phyloP scores from a whole-genome alignment of 1,140 invertebrate genomes.

The Diprion similis region DNA sequence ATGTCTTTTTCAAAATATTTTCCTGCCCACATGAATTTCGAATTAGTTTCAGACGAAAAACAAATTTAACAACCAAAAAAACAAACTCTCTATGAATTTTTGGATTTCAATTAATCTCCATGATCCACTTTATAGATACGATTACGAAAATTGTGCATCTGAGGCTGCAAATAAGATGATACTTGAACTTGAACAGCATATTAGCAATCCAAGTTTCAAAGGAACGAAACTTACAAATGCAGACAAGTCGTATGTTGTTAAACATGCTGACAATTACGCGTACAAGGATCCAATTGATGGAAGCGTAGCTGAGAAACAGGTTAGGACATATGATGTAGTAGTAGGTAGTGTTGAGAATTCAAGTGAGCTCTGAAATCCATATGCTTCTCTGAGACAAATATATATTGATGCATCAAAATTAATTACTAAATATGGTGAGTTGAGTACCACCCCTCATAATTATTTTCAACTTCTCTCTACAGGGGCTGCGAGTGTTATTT shows the following conservation, averaged over 20 bases:
- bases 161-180: slow-evolving; percentile 91
- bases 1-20: too few relatives aligned
- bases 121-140: slow-evolving; percentile 72
- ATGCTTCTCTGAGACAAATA: neutral
- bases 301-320: slow-evolving; percentile 90
- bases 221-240: slow-evolving; percentile 69
- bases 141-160: slow-evolving; percentile 94
- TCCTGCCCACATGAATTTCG: too few relatives aligned
- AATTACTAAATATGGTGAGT: too few relatives aligned
- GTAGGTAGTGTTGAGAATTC: slow-evolving; percentile 7
- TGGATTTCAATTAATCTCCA: neutral
- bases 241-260: slow-evolving; percentile 78
- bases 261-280: slow-evolving; percentile 87
- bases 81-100: neutral
- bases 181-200: slow-evolving; percentile 72
- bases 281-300: slow-evolving; percentile 95
- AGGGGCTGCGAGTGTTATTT: slow-evolving; percentile 94
- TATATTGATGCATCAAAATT: neutral
- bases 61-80: neutral
- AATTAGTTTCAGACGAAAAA: neutral
- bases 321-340: slow-evolving; percentile 37
- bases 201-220: slow-evolving; percentile 70
- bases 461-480: slow-evolving; percentile 42
- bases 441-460: neutral
- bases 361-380: slow-evolving; percentile 8